Percentiles rank a stretch among this genome's conserved stretches.
phyloP scores from a whole-genome alignment of 2,113 vertebrate species.

The Oxygymnocypris stewartii region DNA sequence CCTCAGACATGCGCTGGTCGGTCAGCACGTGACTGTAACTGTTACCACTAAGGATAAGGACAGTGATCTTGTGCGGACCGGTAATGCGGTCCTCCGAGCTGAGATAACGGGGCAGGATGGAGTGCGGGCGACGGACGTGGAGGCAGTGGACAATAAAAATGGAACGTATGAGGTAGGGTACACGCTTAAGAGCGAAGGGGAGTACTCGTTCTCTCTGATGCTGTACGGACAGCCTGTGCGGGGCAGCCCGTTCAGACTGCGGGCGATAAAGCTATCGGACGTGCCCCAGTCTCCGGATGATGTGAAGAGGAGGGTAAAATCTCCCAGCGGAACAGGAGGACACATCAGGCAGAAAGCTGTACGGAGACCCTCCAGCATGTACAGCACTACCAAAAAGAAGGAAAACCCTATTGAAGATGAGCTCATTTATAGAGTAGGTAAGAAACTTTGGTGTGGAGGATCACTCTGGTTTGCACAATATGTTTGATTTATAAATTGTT shows the following conservation, averaged over 20 bases:
- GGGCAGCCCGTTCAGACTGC: conserved; percentile 87
- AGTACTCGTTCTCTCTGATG: conserved; percentile 82
- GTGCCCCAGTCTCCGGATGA: conserved; percentile 88
- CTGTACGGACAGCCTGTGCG: conserved; percentile 90
- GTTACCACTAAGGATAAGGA: conserved; percentile 98
- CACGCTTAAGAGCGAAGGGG: conserved; percentile 83
- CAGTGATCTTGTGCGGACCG: conserved; percentile 86
- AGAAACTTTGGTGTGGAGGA: conserved; percentile 51
- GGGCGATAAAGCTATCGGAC: conserved; percentile 83
- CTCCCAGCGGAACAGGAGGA: conserved; percentile 83
- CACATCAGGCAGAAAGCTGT: conserved; percentile 94
- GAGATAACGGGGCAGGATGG: conserved; percentile 80
- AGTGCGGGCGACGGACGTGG: conserved; percentile 65
- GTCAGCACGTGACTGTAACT: conserved; percentile 85
- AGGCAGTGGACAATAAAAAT: conserved; percentile 91
- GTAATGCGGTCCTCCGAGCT: conserved; percentile 83
- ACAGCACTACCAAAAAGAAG: conserved; percentile 92
- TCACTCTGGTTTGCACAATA: neutral
- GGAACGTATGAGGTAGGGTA: conserved; percentile 94
- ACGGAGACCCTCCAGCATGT: conserved; percentile 93
- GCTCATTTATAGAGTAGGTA: conserved; percentile 90
- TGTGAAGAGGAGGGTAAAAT: conserved; percentile 92
- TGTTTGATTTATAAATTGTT: neutral
- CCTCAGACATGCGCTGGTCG: conserved; percentile 86
- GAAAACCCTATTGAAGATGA: conserved; percentile 82